Base-by-base conservation (phyloP, 2,888 invertebrate genomes). In the Spilosoma lubricipeda region DNA sequence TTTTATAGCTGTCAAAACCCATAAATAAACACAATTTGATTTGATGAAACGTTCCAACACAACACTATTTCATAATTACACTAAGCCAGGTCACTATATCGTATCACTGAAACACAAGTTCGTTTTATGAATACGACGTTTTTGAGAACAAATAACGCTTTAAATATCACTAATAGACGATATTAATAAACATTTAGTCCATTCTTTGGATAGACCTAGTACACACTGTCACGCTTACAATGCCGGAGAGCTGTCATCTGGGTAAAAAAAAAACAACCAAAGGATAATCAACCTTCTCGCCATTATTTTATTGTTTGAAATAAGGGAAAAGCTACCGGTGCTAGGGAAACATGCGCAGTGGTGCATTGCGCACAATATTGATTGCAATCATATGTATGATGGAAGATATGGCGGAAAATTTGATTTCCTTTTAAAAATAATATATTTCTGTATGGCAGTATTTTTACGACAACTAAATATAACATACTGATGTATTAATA, bases 321-420 rank as follows among this genome's bases (percentile, higher is more conserved):
- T 91, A 13, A 74, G 67, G 20, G 77, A 33, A 65, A 27, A n/a
- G 5, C 15, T 27, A 48, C 59, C 72, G 70, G 72, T 85, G 80
- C 86, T 87, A 89, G 90, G 86, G 89, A 92, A 93, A 94, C 93
- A 91, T 95, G 95, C 95, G 95, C 94, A 91, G 86, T 95, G 91
- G 89, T 93, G 92, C 92, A 93, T 90, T 94, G 95, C 95, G 95
- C 95, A 95, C 82, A 86, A 90, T 95, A 95, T 95, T 93, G 95
- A 95, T 95, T 93, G 89, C 91, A 91, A 91, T 93, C 92, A 93
- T 90, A 91, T 92, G 93, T 92, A 91, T 86, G 89, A 86, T 87
- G 84, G 88, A 83, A 90, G 90, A 91, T 91, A 84, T 92, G 94
- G 95, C 95, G 95, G 95, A 92, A 95, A 93, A 90, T 88, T 90